Base-by-base conservation (phyloP, 2,888 invertebrate species). In the Malachius bipustulatus region DNA sequence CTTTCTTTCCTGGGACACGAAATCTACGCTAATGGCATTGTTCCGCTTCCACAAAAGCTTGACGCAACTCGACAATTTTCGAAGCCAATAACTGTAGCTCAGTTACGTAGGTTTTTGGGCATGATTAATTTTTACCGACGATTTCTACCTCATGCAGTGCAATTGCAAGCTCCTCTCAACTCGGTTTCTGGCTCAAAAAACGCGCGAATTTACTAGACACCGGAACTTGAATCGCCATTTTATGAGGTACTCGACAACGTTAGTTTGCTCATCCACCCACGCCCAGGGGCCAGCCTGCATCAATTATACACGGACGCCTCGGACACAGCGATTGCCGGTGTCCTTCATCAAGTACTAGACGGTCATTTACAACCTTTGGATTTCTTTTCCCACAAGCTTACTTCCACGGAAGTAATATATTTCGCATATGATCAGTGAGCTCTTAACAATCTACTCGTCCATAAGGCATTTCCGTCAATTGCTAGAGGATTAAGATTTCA, bases 401-500 rank as follows among this genome's bases (percentile, higher is more conserved):
- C 14, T 14, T 11, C 9, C 8, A 16, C 33, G 4, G 15, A 33
- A 34, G 16, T 14, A 14, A 10, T 12, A 14, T 34, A 27, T n/a
- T 14, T 10, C 6, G 19, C 34, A 6, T 34, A 34, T 34, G 34
- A 34, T 15, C 34, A n/a, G 26, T 14, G 34, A 24, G 14, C 26
- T 34, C 19, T 28, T 28, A n/a, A 11, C 9, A 6, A 11, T 28
- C 8, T 28, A 28, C 11, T 28, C 11, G 10, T 9, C 27, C 10
- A 19, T 15, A 16, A 29, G 24, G 14, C 16, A 35, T 13, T 35
- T 35, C 13, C n/a, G 27, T 14, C 16, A 16, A 10, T 30, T 19
- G 9, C 24, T 30, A 2, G 30, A 35, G 30, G 35, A 30, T 9
- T 10, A 30, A 16, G 8, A 35, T 11, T 35, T 35, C 26, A 30